Base-by-base conservation (phyloP, 2,888 invertebrate species). In the Chaitophorus viminalis region DNA sequence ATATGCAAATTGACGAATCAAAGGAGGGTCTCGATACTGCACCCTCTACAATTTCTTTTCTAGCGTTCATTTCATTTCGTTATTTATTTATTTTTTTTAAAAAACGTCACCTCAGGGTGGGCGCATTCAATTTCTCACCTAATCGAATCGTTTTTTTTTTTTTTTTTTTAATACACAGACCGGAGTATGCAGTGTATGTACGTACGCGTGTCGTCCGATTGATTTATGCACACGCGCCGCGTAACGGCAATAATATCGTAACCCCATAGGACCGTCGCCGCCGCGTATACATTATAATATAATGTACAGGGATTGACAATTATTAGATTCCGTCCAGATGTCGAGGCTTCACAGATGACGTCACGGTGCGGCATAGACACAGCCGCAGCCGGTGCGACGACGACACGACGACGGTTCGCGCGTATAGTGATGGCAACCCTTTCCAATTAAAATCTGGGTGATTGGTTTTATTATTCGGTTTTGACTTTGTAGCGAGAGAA, bases 381-480 rank as follows among this genome's bases (percentile, higher is more conserved):
- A 46, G 33, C 3, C n/a, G 68, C 68, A 29, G 29, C 17, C 18
- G 81, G 29, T 3, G 46, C 68, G 46, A 39, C 39, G 3, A 39
- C 39, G 39, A n/a, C n/a, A n/a, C n/a, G n/a, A n/a, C 29, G 82
- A 31, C 52, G 25, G 21, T 46, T n/a, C 11, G 46, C 8, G 46
- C 75, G 81, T 39, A 29, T n/a, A n/a, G n/a, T n/a, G n/a, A n/a
- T 60, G 81, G 25, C 87, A 87, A 87, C 87, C 87, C 87, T 87
- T 87, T 81, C 74, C 87, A 87, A 87, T 87, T 87, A 87, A 87
- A 87, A 87, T 87, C 87, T 81, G 74, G 39, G 87, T 46, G 81
- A 87, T 87, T 87, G 87, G 87, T 87, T 87, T 87, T 87, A 84
- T 87, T 54, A 74, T 87, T 87, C 75, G 81, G 87, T 74, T 81